These are phyloP conservation scores for Saxidomus purpurata DNA, from an alignment of 1,140 invertebrate species.

Conservation along the genomic window DNA sequence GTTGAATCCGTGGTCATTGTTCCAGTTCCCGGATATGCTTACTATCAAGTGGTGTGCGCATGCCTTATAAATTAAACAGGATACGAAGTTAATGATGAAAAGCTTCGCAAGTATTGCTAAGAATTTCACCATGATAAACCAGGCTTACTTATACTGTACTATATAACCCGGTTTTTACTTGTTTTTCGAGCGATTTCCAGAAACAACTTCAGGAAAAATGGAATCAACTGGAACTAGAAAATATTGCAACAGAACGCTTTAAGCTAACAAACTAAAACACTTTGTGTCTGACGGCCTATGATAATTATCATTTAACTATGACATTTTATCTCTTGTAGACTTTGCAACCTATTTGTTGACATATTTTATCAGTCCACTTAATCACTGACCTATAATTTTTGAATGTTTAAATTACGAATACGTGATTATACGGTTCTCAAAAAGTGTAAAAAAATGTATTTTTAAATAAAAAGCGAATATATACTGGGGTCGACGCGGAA, in stretches of 20 bases:
- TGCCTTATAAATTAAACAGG: slow-evolving; percentile 24
- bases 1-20: slow-evolving; percentile 50
- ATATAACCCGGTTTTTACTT: slow-evolving; percentile 25
- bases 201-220: slow-evolving; percentile 23
- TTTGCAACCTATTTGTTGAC: too few relatives aligned
- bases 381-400: too few relatives aligned
- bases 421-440: too few relatives aligned
- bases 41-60: slow-evolving; percentile 42
- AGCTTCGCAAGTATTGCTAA: background rate
- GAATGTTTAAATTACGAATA: too few relatives aligned
- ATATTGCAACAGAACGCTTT: background rate
- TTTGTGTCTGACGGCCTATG: too few relatives aligned
- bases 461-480: too few relatives aligned
- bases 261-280: background rate
- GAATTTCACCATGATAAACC: slow-evolving; percentile 10
- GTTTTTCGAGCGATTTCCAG: slow-evolving; percentile 40
- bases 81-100: background rate
- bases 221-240: background rate
- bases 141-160: slow-evolving; percentile 5
- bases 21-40: slow-evolving; percentile 50
- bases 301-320: too few relatives aligned
- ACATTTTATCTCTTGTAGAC: too few relatives aligned
- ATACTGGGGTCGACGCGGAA: too few relatives aligned
- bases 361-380: too few relatives aligned
- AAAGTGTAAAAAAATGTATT: too few relatives aligned